phyloP scores from a whole-genome alignment of 2,888 invertebrate genomes.

The Dryomyza anilis region DNA sequence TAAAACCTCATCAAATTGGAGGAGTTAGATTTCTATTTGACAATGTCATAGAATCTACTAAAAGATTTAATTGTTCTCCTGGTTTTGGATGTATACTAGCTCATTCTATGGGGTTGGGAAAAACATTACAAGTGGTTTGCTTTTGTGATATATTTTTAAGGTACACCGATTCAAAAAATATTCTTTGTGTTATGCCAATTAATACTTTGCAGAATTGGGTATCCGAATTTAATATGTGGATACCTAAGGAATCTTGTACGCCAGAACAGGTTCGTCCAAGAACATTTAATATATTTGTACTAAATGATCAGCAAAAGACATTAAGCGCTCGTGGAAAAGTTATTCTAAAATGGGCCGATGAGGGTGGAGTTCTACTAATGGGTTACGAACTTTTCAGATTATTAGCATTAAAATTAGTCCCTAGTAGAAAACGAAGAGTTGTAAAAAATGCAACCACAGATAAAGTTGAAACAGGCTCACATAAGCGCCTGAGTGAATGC shows the following conservation, averaged over 20 bases:
- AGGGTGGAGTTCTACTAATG: constrained; percentile 92
- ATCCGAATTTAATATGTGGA: constrained; percentile 97
- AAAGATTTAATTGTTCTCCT: constrained; percentile 81
- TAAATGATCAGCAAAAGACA: constrained; percentile 95
- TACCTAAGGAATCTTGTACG: constrained; percentile 73
- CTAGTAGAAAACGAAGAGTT: constrained; percentile 65
- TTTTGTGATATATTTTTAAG: constrained; percentile 96
- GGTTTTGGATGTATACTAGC: constrained; percentile 98
- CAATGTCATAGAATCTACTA: constrained; percentile 93
- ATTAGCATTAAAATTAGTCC: constrained; percentile 77
- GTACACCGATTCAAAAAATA: constrained; percentile 85
- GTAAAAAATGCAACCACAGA: constrained; percentile 40
- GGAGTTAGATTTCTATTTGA: constrained; percentile 96
- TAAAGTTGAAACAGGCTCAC: constrained; percentile 64
- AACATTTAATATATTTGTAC: constrained; percentile 84
- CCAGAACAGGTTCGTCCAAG: constrained; percentile 77
- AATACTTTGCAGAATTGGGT: constrained; percentile 98
- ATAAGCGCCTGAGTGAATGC: constrained; percentile 79
- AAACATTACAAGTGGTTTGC: constrained; percentile 93
- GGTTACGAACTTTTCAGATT: constrained; percentile 97
- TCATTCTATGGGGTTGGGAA: constrained; percentile 99
- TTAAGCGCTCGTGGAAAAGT: constrained; percentile 86
- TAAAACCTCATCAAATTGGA: constrained; percentile 97
- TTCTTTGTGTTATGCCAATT: constrained; percentile 96
- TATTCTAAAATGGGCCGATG: constrained; percentile 81